phyloP scores from a whole-genome alignment of 2,113 vertebrate genomes.

The Ciconia boyciana region DNA sequence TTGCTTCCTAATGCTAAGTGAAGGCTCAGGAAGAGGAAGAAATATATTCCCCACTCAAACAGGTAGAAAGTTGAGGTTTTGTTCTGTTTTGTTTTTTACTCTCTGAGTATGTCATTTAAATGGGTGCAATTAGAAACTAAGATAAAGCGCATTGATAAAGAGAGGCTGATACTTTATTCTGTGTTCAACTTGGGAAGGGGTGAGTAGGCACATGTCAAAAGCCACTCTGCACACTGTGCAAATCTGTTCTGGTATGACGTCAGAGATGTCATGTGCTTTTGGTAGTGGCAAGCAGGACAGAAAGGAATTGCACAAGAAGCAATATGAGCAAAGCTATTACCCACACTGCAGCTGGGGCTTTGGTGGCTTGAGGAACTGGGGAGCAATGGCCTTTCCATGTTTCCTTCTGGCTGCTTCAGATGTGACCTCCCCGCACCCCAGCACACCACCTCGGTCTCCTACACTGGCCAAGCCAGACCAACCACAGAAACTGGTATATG shows the following conservation, averaged over 20 bases:
- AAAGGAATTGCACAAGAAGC: neutral
- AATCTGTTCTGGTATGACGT: neutral
- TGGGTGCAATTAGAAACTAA: neutral
- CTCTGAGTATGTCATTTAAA: neutral
- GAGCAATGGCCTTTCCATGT: neutral
- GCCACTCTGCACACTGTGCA: neutral
- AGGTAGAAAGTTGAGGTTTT: neutral
- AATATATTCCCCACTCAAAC: neutral
- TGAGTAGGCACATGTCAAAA: neutral
- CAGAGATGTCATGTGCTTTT: neutral
- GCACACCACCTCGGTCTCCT: accelerated
- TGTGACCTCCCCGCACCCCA: neutral
- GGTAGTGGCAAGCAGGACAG: neutral
- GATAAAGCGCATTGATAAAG: neutral
- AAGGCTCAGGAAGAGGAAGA: neutral
- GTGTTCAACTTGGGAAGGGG: neutral
- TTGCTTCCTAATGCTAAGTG: neutral
- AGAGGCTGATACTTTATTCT: neutral
- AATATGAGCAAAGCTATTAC: neutral
- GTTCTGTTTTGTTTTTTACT: neutral
- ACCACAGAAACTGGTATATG: neutral
- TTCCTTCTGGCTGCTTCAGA: neutral
- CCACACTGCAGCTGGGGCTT: neutral
- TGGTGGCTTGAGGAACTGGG: neutral
- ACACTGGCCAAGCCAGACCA: neutral